phyloP scores from a whole-genome alignment of 2,797 vertebrate species.

The Anas bernieri region DNA sequence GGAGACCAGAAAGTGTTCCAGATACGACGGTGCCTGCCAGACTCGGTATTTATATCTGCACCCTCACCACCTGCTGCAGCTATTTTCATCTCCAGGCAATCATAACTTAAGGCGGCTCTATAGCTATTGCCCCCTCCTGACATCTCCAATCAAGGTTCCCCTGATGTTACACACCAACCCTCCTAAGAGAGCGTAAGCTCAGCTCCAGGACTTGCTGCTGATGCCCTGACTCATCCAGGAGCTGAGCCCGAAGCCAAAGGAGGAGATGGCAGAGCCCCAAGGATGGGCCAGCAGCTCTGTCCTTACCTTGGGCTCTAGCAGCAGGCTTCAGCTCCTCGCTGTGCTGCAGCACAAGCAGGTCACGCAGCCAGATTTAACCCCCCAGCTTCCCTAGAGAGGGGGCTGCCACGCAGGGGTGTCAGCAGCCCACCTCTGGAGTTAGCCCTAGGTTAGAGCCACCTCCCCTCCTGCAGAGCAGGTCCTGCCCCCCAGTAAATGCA shows the following conservation, averaged over 20 bases:
- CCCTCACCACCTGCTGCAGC: neutral
- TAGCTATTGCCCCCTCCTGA: neutral
- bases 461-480: too few relatives aligned
- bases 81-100: neutral
- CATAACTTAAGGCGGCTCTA: neutral
- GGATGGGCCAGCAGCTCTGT: neutral
- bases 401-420: accelerated
- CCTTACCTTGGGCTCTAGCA: neutral
- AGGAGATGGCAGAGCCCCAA: neutral
- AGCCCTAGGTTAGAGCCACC: accelerated
- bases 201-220: accelerated
- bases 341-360: neutral
- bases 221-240: neutral
- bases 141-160: neutral
- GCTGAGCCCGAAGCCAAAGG: neutral
- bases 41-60: neutral
- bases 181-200: neutral
- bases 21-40: neutral
- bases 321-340: neutral
- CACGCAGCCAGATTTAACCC: accelerated
- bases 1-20: neutral
- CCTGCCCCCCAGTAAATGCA: neutral
- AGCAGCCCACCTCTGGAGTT: accelerated
- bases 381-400: accelerated
- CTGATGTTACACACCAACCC: neutral